Evolutionary conservation across 2,113 vertebrate genomes (phyloP), one percentile per base, ranked within the genome.

Genomic region (Tragelaphus strepsiceros): DNA sequence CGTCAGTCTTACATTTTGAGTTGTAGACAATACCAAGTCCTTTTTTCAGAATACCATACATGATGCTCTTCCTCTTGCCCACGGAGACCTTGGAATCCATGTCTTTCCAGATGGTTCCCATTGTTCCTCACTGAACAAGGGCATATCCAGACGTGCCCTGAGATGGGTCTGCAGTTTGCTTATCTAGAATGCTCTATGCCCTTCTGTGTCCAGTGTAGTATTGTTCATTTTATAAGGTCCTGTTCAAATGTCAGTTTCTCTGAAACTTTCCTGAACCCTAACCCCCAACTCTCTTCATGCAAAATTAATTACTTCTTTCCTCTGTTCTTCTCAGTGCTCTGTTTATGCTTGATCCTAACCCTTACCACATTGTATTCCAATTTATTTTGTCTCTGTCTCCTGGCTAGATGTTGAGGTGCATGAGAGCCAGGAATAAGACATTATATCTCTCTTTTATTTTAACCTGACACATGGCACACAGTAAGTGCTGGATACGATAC

Each of bases 381-480:
- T 88, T 88, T 54, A 61, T 49, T 67, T 32, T 53, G 71, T 93
- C 35, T 71, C 2, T 17, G 22, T 80, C 22, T 88, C 8, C 61
- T 95, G 71, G 15, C 46, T 61, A 43, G 51, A 21, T 6, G 28
- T 54, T 56, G 53, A 84, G 74, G 43, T 87, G 93, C 39, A 53
- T 56, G 49, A 78, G 49, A 96, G 74, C 17, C 67, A 83, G 86
- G 35, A 89, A 74, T 46, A 96, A 53, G 26, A 14, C 26, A 26
- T 53, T 87, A 49, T 32, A 92, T 77, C 14, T 85, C 35, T 28
- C 91, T 91, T 67, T 43, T 11, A 59, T 86, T 86, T 95, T 67
- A 77, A 58, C 28, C 7, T 88, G 81, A 85, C 16, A 28, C 1
- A n/a, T 51, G 59, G 71, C 6, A n/a, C 46, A 58, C 30, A 53